phyloP scores from a whole-genome alignment of 2,113 vertebrate genomes.

The Azemiops feae region DNA sequence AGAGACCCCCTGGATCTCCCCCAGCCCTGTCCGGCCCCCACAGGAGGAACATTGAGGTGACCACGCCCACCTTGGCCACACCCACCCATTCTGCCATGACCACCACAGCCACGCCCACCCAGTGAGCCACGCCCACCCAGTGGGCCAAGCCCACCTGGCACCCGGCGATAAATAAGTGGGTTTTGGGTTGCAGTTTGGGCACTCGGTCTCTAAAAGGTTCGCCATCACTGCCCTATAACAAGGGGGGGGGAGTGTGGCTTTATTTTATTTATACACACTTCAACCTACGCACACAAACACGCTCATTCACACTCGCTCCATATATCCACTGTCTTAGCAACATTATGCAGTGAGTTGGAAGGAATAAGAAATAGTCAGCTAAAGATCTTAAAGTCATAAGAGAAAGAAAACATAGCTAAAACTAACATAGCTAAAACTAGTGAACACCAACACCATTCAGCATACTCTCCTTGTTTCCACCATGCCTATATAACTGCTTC shows the following conservation, averaged over 20 bases:
- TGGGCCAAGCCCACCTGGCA: too few relatives aligned
- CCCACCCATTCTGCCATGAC: too few relatives aligned
- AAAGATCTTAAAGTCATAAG: neutral
- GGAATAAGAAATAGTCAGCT: neutral
- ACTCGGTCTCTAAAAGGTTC: too few relatives aligned
- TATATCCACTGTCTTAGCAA: neutral
- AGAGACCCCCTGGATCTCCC: too few relatives aligned
- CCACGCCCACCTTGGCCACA: too few relatives aligned
- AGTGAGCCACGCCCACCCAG: too few relatives aligned
- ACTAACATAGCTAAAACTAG: neutral
- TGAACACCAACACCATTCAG: neutral
- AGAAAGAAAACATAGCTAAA: neutral
- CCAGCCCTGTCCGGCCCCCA: too few relatives aligned
- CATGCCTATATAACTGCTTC: neutral
- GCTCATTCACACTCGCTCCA: neutral
- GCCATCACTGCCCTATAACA: too few relatives aligned
- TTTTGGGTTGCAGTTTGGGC: too few relatives aligned
- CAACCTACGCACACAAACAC: neutral
- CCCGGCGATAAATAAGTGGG: too few relatives aligned
- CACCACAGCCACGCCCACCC: too few relatives aligned
- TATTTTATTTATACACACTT: neutral
- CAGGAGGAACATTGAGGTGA: too few relatives aligned
- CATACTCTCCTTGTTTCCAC: neutral
- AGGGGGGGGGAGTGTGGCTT: neutral
- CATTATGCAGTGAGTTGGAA: neutral